Percentiles rank a stretch among this genome's conserved stretches.
These are phyloP conservation scores for Lethenteron reissneri DNA, from an alignment of 2,113 vertebrate species.

Conservation along the genomic window DNA sequence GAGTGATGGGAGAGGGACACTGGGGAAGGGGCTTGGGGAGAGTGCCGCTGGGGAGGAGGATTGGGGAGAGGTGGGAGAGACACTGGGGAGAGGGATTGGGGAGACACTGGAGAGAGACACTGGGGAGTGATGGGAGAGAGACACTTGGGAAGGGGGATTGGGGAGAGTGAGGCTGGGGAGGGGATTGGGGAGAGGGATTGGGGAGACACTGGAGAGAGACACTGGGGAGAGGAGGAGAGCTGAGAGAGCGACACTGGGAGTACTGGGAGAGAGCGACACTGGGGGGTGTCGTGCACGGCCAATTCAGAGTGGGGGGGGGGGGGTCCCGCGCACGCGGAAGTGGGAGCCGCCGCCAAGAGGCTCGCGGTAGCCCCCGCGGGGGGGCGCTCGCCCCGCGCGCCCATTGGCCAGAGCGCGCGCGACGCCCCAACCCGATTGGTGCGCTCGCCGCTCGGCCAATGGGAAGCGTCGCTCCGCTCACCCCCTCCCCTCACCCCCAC, in stretches of 20 bases:
- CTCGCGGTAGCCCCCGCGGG: too few relatives aligned
- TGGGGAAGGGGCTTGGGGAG: background rate
- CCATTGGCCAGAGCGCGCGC: background rate
- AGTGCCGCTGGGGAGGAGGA: too few relatives aligned
- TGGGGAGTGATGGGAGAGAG: conserved; percentile 10
- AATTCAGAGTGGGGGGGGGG: background rate
- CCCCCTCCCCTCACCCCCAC: too few relatives aligned
- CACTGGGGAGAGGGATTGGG: background rate
- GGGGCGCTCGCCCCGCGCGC: background rate
- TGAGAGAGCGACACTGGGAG: background rate
- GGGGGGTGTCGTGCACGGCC: background rate
- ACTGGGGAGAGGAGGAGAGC: background rate
- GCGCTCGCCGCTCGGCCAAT: background rate
- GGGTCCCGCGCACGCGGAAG: background rate
- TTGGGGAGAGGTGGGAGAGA: background rate
- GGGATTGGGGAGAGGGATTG: background rate
- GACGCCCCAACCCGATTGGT: background rate
- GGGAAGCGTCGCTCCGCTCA: background rate
- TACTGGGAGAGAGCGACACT: background rate
- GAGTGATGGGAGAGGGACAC: background rate
- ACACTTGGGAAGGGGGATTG: background rate
- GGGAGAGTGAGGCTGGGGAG: background rate
- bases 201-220: background rate
- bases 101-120: conserved; percentile 4
- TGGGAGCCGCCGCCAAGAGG: background rate